Evolutionary conservation across 2,797 vertebrate species (phyloP).

Genomic region (Antennarius maculatus): DNA sequence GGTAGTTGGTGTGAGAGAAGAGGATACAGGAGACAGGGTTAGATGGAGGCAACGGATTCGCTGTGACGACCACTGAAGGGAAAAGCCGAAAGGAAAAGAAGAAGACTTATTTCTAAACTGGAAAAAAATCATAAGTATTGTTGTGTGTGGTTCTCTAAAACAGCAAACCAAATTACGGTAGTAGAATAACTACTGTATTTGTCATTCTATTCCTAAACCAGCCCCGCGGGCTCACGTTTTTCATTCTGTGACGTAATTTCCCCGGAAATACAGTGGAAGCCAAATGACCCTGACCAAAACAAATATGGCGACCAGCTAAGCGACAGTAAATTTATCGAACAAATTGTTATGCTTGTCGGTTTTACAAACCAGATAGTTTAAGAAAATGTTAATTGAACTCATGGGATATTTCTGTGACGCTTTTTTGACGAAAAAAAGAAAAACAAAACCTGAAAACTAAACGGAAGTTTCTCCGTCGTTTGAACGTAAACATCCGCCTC

Average conservation of each 20-base stretch:
- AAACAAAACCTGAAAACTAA: slow-evolving; percentile 38
- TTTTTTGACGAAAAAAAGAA: not conserved
- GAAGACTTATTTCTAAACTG: too few relatives aligned
- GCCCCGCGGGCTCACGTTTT: too few relatives aligned
- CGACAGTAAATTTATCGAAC: not conserved
- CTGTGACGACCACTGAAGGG: too few relatives aligned
- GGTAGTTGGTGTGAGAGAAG: too few relatives aligned
- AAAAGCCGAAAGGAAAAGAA: too few relatives aligned
- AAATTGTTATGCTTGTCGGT: not conserved
- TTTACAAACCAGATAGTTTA: fast-evolving
- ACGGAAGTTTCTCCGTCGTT: slow-evolving; percentile 63
- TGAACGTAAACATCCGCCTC: slow-evolving; percentile 80
- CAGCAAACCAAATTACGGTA: too few relatives aligned
- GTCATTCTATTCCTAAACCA: too few relatives aligned
- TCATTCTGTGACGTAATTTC: not conserved
- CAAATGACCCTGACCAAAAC: slow-evolving; percentile 56
- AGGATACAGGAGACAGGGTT: too few relatives aligned
- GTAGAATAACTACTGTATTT: too few relatives aligned
- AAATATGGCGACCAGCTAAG: slow-evolving; percentile 58
- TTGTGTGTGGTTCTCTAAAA: too few relatives aligned
- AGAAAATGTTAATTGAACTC: fast-evolving
- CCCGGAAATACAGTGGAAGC: slow-evolving; percentile 22
- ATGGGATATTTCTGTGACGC: not conserved
- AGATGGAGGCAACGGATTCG: too few relatives aligned
- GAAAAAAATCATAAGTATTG: too few relatives aligned